These are phyloP conservation scores for Heteromormyrus szaboi DNA, from an alignment of 2,797 vertebrate species.

Conservation along the genomic window DNA sequence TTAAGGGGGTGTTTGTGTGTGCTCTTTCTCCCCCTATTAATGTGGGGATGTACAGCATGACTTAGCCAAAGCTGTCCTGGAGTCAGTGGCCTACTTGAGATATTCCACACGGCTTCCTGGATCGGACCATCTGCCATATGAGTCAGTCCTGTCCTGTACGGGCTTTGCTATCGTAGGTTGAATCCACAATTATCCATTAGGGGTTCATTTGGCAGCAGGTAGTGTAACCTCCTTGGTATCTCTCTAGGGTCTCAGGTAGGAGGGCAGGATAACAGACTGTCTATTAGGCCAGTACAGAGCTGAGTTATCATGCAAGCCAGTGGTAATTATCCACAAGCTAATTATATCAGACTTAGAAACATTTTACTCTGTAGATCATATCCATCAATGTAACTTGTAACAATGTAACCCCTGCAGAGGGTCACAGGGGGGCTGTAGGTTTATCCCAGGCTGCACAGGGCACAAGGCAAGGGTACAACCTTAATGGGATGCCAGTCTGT, in stretches of 20 bases:
- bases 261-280: not conserved
- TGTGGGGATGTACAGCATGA: not conserved
- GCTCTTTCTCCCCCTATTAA: not conserved
- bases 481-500: not conserved
- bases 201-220: not conserved
- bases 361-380: not conserved
- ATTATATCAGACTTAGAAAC: not conserved
- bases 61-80: conserved; percentile 3
- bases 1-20: not conserved
- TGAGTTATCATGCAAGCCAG: not conserved
- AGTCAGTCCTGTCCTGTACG: not conserved
- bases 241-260: not conserved
- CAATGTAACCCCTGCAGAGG: not conserved
- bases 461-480: not conserved
- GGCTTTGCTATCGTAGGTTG: not conserved
- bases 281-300: not conserved
- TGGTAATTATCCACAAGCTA: not conserved
- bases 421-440: not conserved
- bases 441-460: not conserved
- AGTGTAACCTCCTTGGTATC: not conserved
- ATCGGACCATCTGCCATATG: conserved; percentile 7
- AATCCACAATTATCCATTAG: not conserved
- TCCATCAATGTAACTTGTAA: not conserved
- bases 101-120: not conserved
- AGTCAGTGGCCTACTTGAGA: conserved; percentile 11